These are phyloP conservation scores for Zeugodacus cucurbitae DNA, from an alignment of 1,140 invertebrate genomes.

Conservation along the genomic window DNA sequence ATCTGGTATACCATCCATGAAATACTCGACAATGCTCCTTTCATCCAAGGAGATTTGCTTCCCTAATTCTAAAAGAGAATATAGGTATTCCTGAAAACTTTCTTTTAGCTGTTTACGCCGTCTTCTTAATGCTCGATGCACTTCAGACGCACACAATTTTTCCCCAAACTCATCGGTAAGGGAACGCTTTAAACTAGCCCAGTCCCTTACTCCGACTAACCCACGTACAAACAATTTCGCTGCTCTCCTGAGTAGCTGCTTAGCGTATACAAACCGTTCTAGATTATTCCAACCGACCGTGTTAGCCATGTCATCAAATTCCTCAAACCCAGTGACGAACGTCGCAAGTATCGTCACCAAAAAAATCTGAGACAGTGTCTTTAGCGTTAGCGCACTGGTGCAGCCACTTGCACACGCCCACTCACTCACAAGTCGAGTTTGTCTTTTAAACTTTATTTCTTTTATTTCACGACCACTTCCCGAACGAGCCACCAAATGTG, in stretches of 20 bases:
- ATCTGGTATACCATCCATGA: neutral
- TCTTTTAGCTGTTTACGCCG: neutral
- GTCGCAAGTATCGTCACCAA: neutral
- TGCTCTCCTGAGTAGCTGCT: neutral
- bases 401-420: no score
- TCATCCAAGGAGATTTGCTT: neutral
- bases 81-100: neutral
- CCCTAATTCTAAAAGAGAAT: neutral
- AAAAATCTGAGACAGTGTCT: neutral
- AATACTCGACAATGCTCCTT: neutral
- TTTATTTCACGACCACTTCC: no score
- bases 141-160: no score
- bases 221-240: neutral
- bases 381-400: no score
- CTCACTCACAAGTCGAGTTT: no score
- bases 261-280: neutral
- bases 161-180: neutral
- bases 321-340: neutral
- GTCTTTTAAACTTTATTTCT: no score
- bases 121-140: neutral
- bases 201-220: neutral
- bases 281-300: neutral
- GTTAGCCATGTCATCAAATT: neutral
- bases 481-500: no score
- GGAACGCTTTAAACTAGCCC: neutral